Evolutionary conservation across 2,888 invertebrate species (phyloP), one percentile per base, ranked within the genome.

Genomic region (Hoplodrina blanda): DNA sequence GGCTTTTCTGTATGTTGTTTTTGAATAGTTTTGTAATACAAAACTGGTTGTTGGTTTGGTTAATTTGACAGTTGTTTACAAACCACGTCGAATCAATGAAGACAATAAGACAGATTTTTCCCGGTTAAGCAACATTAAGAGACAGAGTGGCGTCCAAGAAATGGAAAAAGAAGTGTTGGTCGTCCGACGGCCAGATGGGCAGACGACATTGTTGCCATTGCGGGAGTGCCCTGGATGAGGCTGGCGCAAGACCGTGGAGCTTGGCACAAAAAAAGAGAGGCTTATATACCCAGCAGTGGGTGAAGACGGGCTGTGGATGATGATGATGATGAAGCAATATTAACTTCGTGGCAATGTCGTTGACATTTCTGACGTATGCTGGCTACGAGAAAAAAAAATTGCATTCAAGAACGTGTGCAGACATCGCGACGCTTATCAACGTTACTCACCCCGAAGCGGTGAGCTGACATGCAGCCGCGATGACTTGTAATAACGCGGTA

Each of bases 401-500:
- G 61, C 72, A 67, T 46, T 59, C 19, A 49, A 53, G 37, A 53
- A 55, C 49, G 44, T 69, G 61, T 54, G 46, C 70, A 77, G 64
- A 73, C 64, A 52, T 74, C 49, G 46, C 60, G 44, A 56, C 30
- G 62, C 76, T 80, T 75, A 84, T 84, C 75, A 82, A 56, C 55
- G 46, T 76, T 67, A 69, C 65, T 76, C 81, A 85, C 74, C 76
- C 78, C 60, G 71, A 74, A 77, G 76, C 80, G 74, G 70, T 71
- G 78, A 80, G 78, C 63, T 82, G 81, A 78, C 86, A 78, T 78
- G 73, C 73, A 76, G 76, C 73, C 82, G 73, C 71, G 81, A 78
- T 85, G 83, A 87, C 85, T 83, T 88, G 89, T 91, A 90, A 91
- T 90, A 91, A 90, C 88, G 86, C 81, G 84, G 90, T 92, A 91